A percentile compares a stretch with the other conserved stretches of the same genome.
These are phyloP conservation scores for Cisticola juncidis DNA, from an alignment of 2,113 vertebrate species.

Conservation along the genomic window DNA sequence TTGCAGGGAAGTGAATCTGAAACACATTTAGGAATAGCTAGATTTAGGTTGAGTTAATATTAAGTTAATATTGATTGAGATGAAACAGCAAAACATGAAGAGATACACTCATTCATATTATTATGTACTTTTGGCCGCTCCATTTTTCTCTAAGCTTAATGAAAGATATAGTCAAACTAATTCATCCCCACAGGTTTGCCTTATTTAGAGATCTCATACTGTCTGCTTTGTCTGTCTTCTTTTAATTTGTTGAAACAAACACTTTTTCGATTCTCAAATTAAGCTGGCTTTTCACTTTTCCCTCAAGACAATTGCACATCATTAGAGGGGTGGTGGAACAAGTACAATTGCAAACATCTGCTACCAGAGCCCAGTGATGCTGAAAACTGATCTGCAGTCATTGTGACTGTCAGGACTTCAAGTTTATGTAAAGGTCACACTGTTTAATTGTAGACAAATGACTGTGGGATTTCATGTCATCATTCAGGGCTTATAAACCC, in stretches of 20 bases:
- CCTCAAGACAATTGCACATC: constrained; percentile 10
- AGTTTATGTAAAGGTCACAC: constrained; percentile 18
- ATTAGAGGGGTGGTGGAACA: constrained; percentile 19
- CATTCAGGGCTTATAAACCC: not conserved
- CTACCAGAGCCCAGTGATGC: not conserved
- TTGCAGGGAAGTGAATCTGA: not conserved
- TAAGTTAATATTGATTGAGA: constrained; percentile 43
- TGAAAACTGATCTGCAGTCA: not conserved
- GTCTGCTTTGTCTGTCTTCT: constrained; percentile 23
- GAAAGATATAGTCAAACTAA: not conserved
- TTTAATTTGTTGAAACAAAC: constrained; percentile 50
- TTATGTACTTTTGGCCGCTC: not conserved
- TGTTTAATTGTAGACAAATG: not conserved
- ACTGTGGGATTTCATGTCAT: not conserved
- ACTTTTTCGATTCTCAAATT: constrained; percentile 1
- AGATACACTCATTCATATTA: constrained; percentile 5
- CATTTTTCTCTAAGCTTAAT: not conserved
- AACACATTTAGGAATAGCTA: constrained; percentile 5
- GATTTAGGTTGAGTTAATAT: constrained; percentile 31
- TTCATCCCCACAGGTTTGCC: not conserved
- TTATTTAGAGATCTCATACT: not conserved
- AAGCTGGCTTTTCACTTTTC: constrained; percentile 22
- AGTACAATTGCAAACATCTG: constrained; percentile 34
- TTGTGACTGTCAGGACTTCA: not conserved
- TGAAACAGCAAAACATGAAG: not conserved